These are phyloP conservation scores for Medauroidea extradentata DNA, from an alignment of 1,140 invertebrate species.

Conservation along the genomic window DNA sequence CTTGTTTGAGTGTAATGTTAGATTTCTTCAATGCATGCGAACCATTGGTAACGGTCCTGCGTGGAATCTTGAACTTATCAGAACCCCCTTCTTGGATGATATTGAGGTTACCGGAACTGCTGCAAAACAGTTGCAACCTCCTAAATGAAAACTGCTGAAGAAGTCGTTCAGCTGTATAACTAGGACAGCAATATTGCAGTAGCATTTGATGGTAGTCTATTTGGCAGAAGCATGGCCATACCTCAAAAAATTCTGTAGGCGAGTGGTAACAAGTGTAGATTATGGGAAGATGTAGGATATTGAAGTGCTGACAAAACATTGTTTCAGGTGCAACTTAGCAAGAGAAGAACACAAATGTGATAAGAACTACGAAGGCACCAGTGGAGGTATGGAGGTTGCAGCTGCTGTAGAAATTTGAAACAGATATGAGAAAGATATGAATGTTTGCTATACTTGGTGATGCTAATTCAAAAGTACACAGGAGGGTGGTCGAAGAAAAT, in stretches of 20 bases:
- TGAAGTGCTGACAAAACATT: slow-evolving; percentile 12
- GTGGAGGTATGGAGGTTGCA: slow-evolving; percentile 13
- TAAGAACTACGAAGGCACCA: slow-evolving; percentile 17
- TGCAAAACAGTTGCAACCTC: too few species aligned
- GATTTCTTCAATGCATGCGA: too few species aligned
- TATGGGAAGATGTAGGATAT: slow-evolving; percentile 9
- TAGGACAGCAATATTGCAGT: slow-evolving; percentile 1
- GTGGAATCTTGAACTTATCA: slow-evolving; percentile 9
- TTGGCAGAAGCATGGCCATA: slow-evolving; percentile 18
- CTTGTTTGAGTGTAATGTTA: too few species aligned
- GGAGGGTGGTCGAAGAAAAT: background rate
- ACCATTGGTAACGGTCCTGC: background rate
- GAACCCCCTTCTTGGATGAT: background rate
- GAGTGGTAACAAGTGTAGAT: too few species aligned
- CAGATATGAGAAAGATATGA: background rate
- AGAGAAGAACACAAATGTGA: background rate
- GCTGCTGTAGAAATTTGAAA: slow-evolving; percentile 7
- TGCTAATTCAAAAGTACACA: background rate
- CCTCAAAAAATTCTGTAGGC: too few species aligned
- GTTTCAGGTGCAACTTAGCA: slow-evolving; percentile 5
- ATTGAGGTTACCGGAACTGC: slow-evolving; percentile 3
- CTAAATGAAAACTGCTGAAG: too few species aligned
- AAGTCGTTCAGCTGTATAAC: slow-evolving; percentile 6
- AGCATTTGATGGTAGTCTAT: slow-evolving; percentile 14
- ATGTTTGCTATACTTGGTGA: slow-evolving; percentile 1